Evolutionary conservation across 2,797 vertebrate genomes (phyloP), one percentile per base, ranked within the genome.

Genomic region (Melanotaenia maccullochi): DNA sequence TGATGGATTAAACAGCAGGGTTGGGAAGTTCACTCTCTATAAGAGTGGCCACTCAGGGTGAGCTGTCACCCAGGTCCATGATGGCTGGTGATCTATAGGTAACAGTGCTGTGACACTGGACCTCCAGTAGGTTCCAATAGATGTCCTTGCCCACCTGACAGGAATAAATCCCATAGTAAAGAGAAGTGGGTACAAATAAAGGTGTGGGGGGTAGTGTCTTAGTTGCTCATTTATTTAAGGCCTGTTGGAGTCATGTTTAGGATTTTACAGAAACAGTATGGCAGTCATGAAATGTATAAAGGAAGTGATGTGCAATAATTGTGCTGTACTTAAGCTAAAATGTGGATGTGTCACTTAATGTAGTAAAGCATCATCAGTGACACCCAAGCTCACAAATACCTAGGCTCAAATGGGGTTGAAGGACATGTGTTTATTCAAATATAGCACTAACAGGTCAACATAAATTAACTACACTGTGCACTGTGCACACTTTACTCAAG

Each of bases 41-140:
- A 84, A 84, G 81, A 72, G 35, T 76, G 76, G 71, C 68, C 82
- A 76, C 79, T 78, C 64, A 73, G 82, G 91, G 88, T 92, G 89
- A 93, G 87, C 89, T 91, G 93, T 93, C 93, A 91, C 40, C 67
- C 49, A 2, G 47, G 78, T 78, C 66, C 81, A 84, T 91, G 89
- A 93, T 84, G 71, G 78, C 56, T 66, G 0, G 83, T 92, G 89
- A 94, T 93, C 89, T 93, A 94, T 86, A 85, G 87, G 54, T 85
- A 51, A 72, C 58, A 22, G 49, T 65, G 65, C 59, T 65, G 65
- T 66, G 65, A 71, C 68, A 68, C 68, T 58, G 85, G 83, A 86
- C 87, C 85, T 90, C 89, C 84, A 82, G 73, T 49, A 56, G 51
- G 36, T 70, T 54, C 76, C 81, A 69, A 90, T 82, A 57, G 63